Evolutionary conservation across 2,888 invertebrate species (phyloP).

Genomic region (Clivina fossor): DNA sequence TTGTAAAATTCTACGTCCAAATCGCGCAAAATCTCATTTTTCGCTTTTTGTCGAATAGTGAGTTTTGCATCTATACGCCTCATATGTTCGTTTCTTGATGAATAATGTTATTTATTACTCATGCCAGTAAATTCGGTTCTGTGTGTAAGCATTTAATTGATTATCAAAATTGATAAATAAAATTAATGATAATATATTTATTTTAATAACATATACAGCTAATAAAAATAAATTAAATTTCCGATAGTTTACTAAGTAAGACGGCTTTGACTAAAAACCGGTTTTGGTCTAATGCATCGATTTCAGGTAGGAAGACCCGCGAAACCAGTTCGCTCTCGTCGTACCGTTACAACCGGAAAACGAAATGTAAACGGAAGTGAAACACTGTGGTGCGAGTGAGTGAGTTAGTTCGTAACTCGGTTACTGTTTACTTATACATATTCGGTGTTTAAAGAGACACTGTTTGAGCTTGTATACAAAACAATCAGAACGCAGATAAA

Average conservation of each 20-base stretch:
- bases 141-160: not conserved
- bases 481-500: constrained; percentile 14
- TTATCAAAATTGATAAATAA: too few relatives aligned
- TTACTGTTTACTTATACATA: constrained; percentile 21
- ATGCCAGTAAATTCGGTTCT: not conserved
- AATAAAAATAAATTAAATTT: too few relatives aligned
- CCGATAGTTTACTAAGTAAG: too few relatives aligned
- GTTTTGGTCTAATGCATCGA: constrained; percentile 14
- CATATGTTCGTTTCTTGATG: too few relatives aligned
- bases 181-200: too few relatives aligned
- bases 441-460: constrained; percentile 24
- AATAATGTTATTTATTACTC: too few relatives aligned
- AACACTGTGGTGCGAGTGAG: too few relatives aligned
- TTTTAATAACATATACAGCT: too few relatives aligned
- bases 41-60: too few relatives aligned
- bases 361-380: constrained; percentile 25
- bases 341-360: constrained; percentile 20
- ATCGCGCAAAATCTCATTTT: too few relatives aligned
- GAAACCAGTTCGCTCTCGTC: not conserved
- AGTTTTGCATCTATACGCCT: too few relatives aligned
- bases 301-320: not conserved
- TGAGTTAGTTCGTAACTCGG: constrained; percentile 18
- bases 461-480: constrained; percentile 26
- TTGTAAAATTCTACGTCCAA: too few relatives aligned
- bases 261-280: constrained; percentile 7